A percentile compares a stretch with the other conserved stretches of the same genome.
Evolutionary conservation across 2,113 vertebrate genomes (phyloP).

Genomic region (Morone saxatilis): DNA sequence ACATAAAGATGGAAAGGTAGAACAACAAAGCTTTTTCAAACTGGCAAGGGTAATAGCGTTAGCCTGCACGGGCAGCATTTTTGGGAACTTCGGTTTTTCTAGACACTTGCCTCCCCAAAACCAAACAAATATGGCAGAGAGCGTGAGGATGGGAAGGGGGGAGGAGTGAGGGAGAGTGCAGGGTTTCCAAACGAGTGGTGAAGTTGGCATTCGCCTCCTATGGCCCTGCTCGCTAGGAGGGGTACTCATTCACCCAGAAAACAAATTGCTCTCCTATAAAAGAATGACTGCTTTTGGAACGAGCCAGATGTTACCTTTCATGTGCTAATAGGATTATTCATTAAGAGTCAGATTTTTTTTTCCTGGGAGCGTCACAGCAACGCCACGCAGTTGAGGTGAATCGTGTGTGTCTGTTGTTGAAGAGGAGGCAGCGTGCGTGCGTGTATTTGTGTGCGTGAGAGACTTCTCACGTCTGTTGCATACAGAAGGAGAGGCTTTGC

Average conservation of each 20-base stretch:
- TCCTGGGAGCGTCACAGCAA: slow-evolving; percentile 29
- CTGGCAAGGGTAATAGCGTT: not conserved
- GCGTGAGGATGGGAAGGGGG: not conserved
- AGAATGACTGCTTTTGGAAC: slow-evolving; percentile 62
- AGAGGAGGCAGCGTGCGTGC: not conserved
- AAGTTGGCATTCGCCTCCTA: slow-evolving; percentile 39
- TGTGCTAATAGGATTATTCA: slow-evolving; percentile 83
- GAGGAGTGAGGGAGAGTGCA: not conserved
- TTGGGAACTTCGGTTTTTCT: not conserved
- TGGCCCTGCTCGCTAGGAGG: slow-evolving; percentile 38
- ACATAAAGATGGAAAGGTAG: not conserved
- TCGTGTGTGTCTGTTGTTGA: not conserved
- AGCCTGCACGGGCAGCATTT: slow-evolving; percentile 2
- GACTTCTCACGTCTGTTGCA: slow-evolving; percentile 17
- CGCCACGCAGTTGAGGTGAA: slow-evolving; percentile 31
- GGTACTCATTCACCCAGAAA: slow-evolving; percentile 67
- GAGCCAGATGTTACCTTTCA: slow-evolving; percentile 82
- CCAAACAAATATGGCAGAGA: no score
- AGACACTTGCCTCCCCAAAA: not conserved
- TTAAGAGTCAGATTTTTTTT: slow-evolving; percentile 62
- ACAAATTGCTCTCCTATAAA: slow-evolving; percentile 63
- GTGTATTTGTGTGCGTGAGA: not conserved
- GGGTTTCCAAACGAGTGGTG: slow-evolving; percentile 38
- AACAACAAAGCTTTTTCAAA: not conserved
- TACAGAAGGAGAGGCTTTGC: slow-evolving; percentile 19